phyloP scores from a whole-genome alignment of 2,113 vertebrate species.

The Petromus typicus region DNA sequence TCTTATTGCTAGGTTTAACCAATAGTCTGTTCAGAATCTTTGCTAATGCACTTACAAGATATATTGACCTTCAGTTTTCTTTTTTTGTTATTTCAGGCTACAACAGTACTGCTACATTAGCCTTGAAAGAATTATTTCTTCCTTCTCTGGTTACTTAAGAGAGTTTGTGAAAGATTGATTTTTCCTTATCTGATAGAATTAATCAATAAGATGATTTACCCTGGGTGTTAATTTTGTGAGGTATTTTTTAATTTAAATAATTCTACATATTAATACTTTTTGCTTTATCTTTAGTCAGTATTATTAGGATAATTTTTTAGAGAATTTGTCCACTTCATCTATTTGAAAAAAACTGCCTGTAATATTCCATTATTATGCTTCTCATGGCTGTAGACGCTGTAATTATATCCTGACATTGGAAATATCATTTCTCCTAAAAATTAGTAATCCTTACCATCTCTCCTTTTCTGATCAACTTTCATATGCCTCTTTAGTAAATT shows the following conservation, averaged over 20 bases:
- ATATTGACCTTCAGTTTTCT: neutral
- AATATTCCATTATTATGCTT: neutral
- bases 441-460: neutral
- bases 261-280: neutral
- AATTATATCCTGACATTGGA: neutral
- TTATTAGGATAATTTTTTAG: constrained; percentile 21
- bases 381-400: neutral
- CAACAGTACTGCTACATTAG: neutral
- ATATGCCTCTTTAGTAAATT: too few species aligned
- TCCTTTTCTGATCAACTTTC: neutral
- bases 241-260: neutral
- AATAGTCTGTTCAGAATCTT: neutral
- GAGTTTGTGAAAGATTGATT: neutral
- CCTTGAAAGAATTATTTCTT: neutral
- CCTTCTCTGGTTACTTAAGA: neutral
- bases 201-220: neutral
- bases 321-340: neutral
- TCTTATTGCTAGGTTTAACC: neutral
- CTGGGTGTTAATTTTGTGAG: neutral
- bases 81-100: neutral
- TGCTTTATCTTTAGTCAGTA: neutral
- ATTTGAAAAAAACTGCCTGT: neutral
- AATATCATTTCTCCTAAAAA: neutral
- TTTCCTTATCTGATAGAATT: neutral
- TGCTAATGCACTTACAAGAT: neutral